Evolutionary conservation across 2,113 vertebrate species (phyloP), one percentile per base, ranked within the genome.

Genomic region (Ranitomeya imitator): DNA sequence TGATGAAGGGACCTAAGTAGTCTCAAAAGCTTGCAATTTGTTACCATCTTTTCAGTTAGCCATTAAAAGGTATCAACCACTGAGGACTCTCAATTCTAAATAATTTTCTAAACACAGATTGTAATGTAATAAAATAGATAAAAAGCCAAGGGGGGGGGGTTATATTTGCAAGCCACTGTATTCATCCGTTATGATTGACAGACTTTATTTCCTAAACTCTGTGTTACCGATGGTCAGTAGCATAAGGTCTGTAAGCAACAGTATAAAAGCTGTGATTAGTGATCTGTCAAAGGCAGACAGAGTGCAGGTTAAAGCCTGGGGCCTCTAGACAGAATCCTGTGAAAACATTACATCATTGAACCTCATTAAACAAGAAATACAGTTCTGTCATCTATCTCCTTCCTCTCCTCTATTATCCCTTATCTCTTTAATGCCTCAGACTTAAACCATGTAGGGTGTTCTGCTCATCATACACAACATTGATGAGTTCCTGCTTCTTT

Each of bases 311-410:
- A 19, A n/a, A 59, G 78, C 65, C 79, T 51, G 2, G 19, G 54
- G 79, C 77, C 76, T 67, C 74, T 52, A 23, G 85, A 86, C 37
- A 26, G n/a, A 60, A 80, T 69, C 21, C 54, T 31, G 69, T 45
- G 59, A 73, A 71, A 63, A 69, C 61, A 81, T 87, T 60, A 87
- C 71, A 54, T 81, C 86, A 87, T 16, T 45, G 19, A 87, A 82
- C 79, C 79, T 82, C 52, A 60, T 87, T 87, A 87, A 26, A 60
- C 78, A 81, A 81, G 63, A 87, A 73, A 87, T 87, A 87, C 81
- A 65, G 63, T 81, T 13, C 79, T 45, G 45, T 82, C 54, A 87
- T 61, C 51, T 87, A 60, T 73, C 86, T 86, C 74, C 73, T 80
- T 73, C 78, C 86, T 87, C 79, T 82, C 26, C 67, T 87, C 60